A percentile compares a stretch with the other conserved stretches of the same genome.
Conservation (phyloP, 92 coral and sea anemone species). For the Porites rus region DNA sequence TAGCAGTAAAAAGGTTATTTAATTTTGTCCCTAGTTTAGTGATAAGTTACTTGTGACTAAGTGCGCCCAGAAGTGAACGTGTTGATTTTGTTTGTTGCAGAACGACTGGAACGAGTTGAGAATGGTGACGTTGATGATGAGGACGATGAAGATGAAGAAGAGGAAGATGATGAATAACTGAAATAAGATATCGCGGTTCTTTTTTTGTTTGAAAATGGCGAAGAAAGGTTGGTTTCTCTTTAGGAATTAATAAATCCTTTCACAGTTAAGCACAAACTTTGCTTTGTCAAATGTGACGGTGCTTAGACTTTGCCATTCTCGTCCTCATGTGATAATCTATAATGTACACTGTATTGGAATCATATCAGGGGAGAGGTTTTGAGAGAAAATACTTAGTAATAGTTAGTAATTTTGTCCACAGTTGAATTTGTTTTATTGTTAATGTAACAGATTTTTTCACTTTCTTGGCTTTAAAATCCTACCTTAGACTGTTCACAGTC, state of each 20-base stretch:
- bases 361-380: not conserved
- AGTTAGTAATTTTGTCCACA: not conserved
- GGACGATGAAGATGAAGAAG: slow-evolving; percentile 46
- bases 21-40: no score
- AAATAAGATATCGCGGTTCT: not conserved
- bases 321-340: not conserved
- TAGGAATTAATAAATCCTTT: not conserved
- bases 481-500: no score
- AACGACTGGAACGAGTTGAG: slow-evolving; percentile 68
- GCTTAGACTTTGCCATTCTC: not conserved
- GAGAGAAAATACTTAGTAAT: not conserved
- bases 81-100: slow-evolving; percentile 5
- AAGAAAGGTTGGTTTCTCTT: slow-evolving; percentile 8
- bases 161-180: slow-evolving; percentile 42
- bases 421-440: not conserved
- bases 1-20: no score
- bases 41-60: no score
- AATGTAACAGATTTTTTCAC: not conserved
- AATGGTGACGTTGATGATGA: slow-evolving; percentile 39
- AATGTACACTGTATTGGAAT: not conserved
- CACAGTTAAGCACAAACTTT: not conserved
- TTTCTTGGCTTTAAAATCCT: not conserved
- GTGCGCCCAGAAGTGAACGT: not conserved
- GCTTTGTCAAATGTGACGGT: not conserved
- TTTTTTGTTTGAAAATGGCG: not conserved